Evolutionary conservation across 2,797 vertebrate species (phyloP).

Genomic region (Paguma larvata): DNA sequence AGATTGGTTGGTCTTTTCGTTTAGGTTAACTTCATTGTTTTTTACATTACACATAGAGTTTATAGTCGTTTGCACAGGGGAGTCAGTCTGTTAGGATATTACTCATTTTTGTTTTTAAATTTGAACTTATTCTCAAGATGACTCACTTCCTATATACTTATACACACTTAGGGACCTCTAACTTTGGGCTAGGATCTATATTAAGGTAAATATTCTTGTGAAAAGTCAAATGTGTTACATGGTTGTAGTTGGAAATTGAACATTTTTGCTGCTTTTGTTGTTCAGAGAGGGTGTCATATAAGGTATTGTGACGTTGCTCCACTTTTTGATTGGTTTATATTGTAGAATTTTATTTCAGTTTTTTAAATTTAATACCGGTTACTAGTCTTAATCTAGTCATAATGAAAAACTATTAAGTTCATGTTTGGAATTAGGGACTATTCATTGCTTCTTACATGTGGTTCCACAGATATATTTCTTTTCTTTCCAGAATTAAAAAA

Average conservation of each 20-base stretch:
- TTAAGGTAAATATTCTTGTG: neutral
- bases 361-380: neutral
- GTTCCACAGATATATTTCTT: constrained; percentile 53
- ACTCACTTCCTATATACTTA: neutral
- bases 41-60: neutral
- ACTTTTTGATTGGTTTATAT: neutral
- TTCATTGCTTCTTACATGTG: neutral
- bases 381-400: neutral
- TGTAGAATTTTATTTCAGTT: neutral
- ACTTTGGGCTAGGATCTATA: neutral
- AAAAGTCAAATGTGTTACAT: neutral
- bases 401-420: neutral
- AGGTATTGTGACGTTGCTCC: neutral
- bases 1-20: neutral
- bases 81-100: neutral
- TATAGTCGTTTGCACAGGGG: neutral
- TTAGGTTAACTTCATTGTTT: neutral
- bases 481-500: constrained; percentile 93
- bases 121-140: neutral
- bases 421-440: neutral
- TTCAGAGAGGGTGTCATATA: neutral
- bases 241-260: constrained; percentile 24
- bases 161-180: neutral
- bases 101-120: neutral
- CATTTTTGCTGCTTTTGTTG: neutral